Evolutionary conservation across 1,140 invertebrate species (phyloP), one percentile per base, ranked within the genome.

Genomic region (Cylas formicarius): DNA sequence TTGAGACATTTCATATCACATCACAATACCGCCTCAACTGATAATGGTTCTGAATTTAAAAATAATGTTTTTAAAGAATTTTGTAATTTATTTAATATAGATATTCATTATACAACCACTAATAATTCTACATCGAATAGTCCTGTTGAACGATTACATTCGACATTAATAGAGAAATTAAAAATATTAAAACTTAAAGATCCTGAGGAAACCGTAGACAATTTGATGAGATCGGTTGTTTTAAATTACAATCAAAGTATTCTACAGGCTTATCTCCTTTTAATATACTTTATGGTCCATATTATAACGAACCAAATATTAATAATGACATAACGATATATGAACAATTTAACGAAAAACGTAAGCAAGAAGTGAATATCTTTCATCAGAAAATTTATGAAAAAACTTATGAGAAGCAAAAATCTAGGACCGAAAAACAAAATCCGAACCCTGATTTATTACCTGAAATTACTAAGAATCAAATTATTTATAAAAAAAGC

Each of bases 31-130:
- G 46, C 55, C 5, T 13, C 32, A 26, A 26, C 31, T 21, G 56
- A 58, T 32, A 22, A 45, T 18, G 55, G 53, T 4, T 34, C 28
- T 19, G 53, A 55, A 48, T 55, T 57, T 34, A 53, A 53, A 11
- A 55, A 55, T 35, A 21, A 46, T 23, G 14, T 54, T 11, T 44
- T 58, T 20, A 18, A 44, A 32, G 44, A 55, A 44, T 55, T 53
- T 41, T 43, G 37, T 24, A 22, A 48, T 29, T 20, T 55, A 28
- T 44, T 44, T 37, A 37, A 46, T 34, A 51, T 56, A 10, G 31
- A 56, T 9, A 19, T 50, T 29, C 26, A 39, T 23, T 44, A 11
- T 16, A 51, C 47, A 5, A 45, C 40, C n/a, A 32, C 41, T 23
- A 27, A 43, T 16, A 38, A 45, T 38, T 32, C 39, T 29, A 52